Evolutionary conservation across 2,113 vertebrate genomes (phyloP).

Genomic region (Amia ocellicauda): DNA sequence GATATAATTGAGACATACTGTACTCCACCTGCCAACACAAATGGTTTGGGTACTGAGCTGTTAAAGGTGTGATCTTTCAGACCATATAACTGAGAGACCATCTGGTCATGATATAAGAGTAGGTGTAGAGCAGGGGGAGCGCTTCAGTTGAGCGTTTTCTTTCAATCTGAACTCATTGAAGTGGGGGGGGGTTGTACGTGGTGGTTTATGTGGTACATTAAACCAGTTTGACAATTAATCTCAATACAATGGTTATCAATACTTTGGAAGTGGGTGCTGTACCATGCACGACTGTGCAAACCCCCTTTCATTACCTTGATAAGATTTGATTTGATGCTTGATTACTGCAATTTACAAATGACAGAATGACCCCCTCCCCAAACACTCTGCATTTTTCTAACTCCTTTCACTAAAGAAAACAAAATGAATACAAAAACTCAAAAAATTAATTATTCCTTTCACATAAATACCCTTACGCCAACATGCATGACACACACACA

Average conservation of each 20-base stretch:
- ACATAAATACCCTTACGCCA: too few relatives aligned
- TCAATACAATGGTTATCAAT: too few relatives aligned
- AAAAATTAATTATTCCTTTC: too few relatives aligned
- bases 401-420: too few relatives aligned
- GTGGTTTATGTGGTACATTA: slow-evolving; percentile 26
- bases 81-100: slow-evolving; percentile 18
- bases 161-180: background rate
- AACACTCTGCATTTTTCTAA: too few relatives aligned
- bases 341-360: slow-evolving; percentile 47
- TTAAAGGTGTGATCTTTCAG: slow-evolving; percentile 33
- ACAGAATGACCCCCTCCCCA: slow-evolving; percentile 13
- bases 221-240: background rate
- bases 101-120: slow-evolving; percentile 20
- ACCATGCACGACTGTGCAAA: slow-evolving; percentile 11
- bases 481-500: too few relatives aligned
- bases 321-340: slow-evolving; percentile 45
- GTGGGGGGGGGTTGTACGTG: slow-evolving; percentile 5
- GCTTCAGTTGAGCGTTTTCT: too few relatives aligned
- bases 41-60: slow-evolving; percentile 15
- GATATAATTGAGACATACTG: slow-evolving; percentile 32
- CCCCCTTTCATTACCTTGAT: slow-evolving; percentile 44
- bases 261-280: too few relatives aligned
- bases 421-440: too few relatives aligned
- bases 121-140: background rate
- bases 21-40: slow-evolving; percentile 23